Percentiles rank a stretch among this genome's conserved stretches.
phyloP scores from a whole-genome alignment of 2,113 vertebrate species.

The Oncorhynchus masou region DNA sequence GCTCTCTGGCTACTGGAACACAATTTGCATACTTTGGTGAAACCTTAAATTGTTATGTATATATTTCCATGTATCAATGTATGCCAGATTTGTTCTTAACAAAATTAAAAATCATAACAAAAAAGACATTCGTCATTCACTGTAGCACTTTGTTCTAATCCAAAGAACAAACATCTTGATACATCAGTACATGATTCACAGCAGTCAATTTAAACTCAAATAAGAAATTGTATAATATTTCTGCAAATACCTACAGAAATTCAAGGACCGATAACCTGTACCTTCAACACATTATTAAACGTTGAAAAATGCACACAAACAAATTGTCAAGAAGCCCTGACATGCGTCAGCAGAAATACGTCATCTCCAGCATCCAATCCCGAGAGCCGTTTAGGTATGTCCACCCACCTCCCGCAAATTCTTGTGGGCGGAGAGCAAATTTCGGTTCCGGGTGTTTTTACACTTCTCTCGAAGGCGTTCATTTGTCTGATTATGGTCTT shows the following conservation, averaged over 20 bases:
- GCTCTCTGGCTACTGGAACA: too few relatives aligned
- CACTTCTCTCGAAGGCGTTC: conserved; percentile 47
- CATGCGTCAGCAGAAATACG: conserved; percentile 24
- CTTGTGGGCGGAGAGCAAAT: conserved; percentile 63
- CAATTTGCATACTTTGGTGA: too few relatives aligned
- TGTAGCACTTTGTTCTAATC: background rate
- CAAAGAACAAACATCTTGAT: background rate
- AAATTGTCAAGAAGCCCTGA: background rate
- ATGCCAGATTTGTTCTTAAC: background rate
- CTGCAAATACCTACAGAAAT: background rate
- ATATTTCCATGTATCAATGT: background rate
- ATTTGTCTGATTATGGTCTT: conserved; percentile 64
- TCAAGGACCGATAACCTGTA: background rate
- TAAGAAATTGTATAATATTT: background rate
- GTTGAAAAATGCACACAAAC: background rate
- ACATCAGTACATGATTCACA: background rate
- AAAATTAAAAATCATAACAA: too few relatives aligned
- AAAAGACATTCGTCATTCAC: background rate
- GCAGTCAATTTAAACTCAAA: background rate
- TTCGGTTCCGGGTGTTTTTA: conserved; percentile 75
- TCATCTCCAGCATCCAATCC: conserved; percentile 55
- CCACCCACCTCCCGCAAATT: conserved; percentile 45
- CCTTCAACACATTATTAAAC: too few relatives aligned
- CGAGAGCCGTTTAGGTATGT: background rate
- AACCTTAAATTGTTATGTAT: background rate